Base-by-base conservation (phyloP, 2,797 vertebrate genomes). In the Sciurus vulgaris region DNA sequence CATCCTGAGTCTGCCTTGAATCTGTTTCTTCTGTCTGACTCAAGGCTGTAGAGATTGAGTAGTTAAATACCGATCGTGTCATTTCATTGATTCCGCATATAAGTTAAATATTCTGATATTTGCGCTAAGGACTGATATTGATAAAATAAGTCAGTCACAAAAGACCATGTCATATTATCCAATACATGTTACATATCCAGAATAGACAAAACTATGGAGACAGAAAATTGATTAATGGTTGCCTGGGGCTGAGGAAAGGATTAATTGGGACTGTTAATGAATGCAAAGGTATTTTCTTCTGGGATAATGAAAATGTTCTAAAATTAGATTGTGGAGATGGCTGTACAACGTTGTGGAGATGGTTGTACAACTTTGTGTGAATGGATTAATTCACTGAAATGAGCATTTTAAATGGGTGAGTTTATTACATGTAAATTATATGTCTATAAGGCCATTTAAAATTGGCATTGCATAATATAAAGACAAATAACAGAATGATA, bases 321-420 rank as follows among this genome's bases (percentile, higher is more conserved):
- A 95, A 95, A 89, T 92, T 92, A 89, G 54, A 54, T 73, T 65
- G 72, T 78, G 85, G 79, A 84, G 44, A 88, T 72, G 11, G 65
- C 72, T 95, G 54, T 35, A 30, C 76, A 92, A 77, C 12, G 83
- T 54, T 69, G 22, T 74, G 74, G 38, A 83, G 54, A 88, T 72
- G 10, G 65, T 78, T 95, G 54, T 35, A 30, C 82, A 92, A 77
- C 12, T 88, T 56, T 69, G 3, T 76, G 76, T 81, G 61, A 83
- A 81, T 35, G 59, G 67, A 63, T 85, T 86, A 63, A 86, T 67
- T 63, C 63, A 49, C 77, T 56, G 70, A 83, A 82, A 44, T 61
- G 26, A 11, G 22, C 35, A 73, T 82, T 67, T 87, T 70, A 86
- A 93, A 72, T 73, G 33, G 54, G 35, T 77, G 54, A 78, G 90